A percentile compares a stretch with the other conserved stretches of the same genome.
phyloP scores from a whole-genome alignment of 2,113 vertebrate species.

The Scolopax mira region DNA sequence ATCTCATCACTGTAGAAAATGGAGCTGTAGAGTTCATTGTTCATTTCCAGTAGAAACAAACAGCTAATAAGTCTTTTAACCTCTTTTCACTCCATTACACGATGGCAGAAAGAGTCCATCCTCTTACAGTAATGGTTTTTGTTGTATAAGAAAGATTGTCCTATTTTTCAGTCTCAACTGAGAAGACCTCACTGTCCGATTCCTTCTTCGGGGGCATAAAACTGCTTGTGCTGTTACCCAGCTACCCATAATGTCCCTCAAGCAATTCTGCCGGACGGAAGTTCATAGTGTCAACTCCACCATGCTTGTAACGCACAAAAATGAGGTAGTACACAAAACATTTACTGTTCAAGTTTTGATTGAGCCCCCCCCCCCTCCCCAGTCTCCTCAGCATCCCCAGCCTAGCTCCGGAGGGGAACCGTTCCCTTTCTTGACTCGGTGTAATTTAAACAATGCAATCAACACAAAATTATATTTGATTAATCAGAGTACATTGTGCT shows the following conservation, averaged over 20 bases:
- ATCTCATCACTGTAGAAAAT: slow-evolving; percentile 44
- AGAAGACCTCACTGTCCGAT: slow-evolving; percentile 57
- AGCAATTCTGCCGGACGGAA: slow-evolving; percentile 21
- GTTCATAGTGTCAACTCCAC: slow-evolving; percentile 47
- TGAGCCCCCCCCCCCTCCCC: neutral
- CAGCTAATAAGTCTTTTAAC: slow-evolving; percentile 29
- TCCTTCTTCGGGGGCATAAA: slow-evolving; percentile 43
- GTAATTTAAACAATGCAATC: slow-evolving; percentile 9
- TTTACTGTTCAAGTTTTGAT: slow-evolving; percentile 69
- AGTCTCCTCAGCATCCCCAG: slow-evolving; percentile 31
- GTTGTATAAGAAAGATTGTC: slow-evolving; percentile 61
- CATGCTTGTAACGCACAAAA: slow-evolving; percentile 62
- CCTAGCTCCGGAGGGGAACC: slow-evolving; percentile 47
- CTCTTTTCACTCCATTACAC: slow-evolving; percentile 36
- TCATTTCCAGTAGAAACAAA: slow-evolving; percentile 57
- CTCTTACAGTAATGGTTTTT: slow-evolving; percentile 47
- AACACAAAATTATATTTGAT: neutral
- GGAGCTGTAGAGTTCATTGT: slow-evolving; percentile 36
- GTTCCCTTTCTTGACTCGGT: neutral
- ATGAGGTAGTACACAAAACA: slow-evolving; percentile 78
- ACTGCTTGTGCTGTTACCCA: slow-evolving; percentile 40
- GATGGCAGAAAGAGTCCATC: slow-evolving; percentile 56
- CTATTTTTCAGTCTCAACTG: slow-evolving; percentile 49
- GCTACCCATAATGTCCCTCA: slow-evolving; percentile 51
- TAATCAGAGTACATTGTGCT: slow-evolving; percentile 57